Base-by-base conservation (phyloP, 2,888 invertebrate genomes). In the Temnothorax ravouxi region DNA sequence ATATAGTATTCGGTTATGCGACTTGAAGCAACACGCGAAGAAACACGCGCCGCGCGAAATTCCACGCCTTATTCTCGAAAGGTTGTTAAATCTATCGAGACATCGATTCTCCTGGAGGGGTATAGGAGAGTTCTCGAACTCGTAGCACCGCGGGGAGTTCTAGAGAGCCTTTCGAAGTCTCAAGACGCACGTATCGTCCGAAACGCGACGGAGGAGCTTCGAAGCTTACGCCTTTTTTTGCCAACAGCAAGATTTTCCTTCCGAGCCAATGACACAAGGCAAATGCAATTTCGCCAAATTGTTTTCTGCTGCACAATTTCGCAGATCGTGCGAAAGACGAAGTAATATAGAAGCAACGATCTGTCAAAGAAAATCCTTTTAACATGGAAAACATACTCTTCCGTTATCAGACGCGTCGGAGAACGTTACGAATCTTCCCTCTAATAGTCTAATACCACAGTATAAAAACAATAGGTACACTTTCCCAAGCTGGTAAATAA, bases 131-230 rank as follows among this genome's bases (percentile, higher is more conserved):
- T 88, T 86, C 85, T 87, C 83, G 86, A 89, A 85, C 84, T 87
- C 80, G 80, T 74, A 66, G 83, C 84, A 81, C 88, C 84, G 71
- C 67, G 62, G 84, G 85, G 83, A 84, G 69, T 79, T 66, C 81
- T 61, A 52, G 77, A 87, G 87, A 89, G 86, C 86, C 71, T 88
- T 89, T 84, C 84, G 83, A 89, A 89, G 86, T 89, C 88, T 87
- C 84, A 83, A 85, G 88, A 85, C 88, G 69, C 81, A 67, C 64
- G 84, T 61, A 61, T 83, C 80, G 85, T 52, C 86, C 84, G 74
- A 88, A 86, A 89, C 84, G 50, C 69, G 69, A 52, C n/a, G 50
- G 62, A 66, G 47, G 18, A 54, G 77, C 85, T 64, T 79, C 75
- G 64, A 41, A 83, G 88, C 82, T 76, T 71, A 52, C 76, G 76